Conservation (phyloP, 2,797 vertebrate species). For the Heliangelus exortis region DNA sequence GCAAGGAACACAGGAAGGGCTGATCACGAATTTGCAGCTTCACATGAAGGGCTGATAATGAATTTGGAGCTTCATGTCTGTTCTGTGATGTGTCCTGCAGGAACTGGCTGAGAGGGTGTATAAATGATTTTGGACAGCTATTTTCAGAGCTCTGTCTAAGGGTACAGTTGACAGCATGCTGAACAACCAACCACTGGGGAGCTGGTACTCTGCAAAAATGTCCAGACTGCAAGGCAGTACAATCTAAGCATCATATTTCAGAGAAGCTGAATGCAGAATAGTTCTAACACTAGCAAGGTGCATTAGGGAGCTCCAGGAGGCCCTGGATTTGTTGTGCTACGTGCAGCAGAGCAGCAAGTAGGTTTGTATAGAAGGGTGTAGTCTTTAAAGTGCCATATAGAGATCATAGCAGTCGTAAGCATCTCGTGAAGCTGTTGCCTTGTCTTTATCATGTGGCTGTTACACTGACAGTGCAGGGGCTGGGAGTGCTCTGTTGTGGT, state of each 20-base stretch:
- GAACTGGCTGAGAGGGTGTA: background rate
- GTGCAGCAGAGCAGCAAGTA: background rate
- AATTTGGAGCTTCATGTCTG: background rate
- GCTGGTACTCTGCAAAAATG: background rate
- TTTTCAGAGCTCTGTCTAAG: background rate
- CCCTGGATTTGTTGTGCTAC: background rate
- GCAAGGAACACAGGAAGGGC: background rate
- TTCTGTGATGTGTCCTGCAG: background rate
- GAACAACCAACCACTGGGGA: background rate
- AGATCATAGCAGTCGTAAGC: background rate
- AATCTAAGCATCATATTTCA: background rate
- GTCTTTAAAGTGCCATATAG: background rate
- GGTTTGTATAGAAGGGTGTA: background rate
- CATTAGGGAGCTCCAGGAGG: background rate
- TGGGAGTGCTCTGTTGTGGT: background rate
- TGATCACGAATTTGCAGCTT: background rate
- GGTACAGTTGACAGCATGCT: background rate
- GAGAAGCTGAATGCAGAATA: background rate
- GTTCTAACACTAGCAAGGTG: background rate
- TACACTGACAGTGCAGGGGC: background rate
- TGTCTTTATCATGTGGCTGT: background rate
- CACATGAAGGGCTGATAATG: background rate
- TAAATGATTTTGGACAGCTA: background rate
- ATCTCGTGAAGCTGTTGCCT: background rate
- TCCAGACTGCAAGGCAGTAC: background rate